Evolutionary conservation across 2,113 vertebrate genomes (phyloP).

Genomic region (Lagenorhynchus albirostris): DNA sequence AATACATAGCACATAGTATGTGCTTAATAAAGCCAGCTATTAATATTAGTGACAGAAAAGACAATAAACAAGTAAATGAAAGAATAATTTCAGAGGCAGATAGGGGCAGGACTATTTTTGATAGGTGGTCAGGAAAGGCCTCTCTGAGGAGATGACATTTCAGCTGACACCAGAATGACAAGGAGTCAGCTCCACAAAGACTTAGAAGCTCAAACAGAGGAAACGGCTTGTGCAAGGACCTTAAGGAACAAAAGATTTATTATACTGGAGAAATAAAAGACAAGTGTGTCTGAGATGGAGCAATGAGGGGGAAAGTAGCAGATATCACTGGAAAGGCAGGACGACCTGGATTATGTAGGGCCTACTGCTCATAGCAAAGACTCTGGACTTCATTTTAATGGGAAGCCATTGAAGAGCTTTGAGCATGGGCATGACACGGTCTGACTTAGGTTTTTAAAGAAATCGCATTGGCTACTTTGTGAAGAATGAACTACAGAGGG

Average conservation of each 20-base stretch:
- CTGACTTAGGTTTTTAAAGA: too few species aligned
- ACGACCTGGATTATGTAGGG: neutral
- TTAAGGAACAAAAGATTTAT: neutral
- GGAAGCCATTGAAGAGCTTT: too few species aligned
- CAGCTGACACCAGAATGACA: neutral
- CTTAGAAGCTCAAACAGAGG: neutral
- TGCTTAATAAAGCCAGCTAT: neutral
- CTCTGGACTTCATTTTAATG: too few species aligned
- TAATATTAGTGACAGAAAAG: neutral
- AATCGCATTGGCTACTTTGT: too few species aligned
- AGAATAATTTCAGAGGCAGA: too few species aligned
- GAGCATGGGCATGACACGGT: too few species aligned
- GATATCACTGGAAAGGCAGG: neutral
- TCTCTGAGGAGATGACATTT: too few species aligned
- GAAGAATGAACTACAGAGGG: too few species aligned
- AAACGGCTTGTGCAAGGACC: neutral
- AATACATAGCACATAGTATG: neutral
- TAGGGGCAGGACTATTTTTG: too few species aligned
- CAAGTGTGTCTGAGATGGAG: neutral
- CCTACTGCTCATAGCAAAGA: neutral
- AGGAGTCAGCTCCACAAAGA: neutral
- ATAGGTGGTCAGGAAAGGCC: too few species aligned
- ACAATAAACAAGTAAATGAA: neutral
- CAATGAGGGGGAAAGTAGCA: neutral
- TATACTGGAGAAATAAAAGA: neutral